These are phyloP conservation scores for Onychostoma macrolepis DNA, from an alignment of 2,113 vertebrate genomes.

Conservation along the genomic window DNA sequence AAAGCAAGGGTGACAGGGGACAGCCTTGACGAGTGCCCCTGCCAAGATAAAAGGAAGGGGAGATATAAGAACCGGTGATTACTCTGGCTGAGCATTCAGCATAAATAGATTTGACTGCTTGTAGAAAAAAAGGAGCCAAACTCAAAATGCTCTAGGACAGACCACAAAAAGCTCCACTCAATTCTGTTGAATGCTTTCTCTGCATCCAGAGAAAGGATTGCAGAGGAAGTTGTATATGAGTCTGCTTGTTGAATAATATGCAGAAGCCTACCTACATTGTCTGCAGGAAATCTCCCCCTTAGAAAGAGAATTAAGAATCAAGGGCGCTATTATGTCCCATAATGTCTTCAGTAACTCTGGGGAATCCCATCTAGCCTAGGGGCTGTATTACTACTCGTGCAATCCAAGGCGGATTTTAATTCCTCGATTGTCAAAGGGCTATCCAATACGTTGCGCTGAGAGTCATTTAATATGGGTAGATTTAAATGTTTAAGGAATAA, in stretches of 20 bases:
- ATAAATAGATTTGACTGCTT: background rate
- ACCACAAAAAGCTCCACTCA: background rate
- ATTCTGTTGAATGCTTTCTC: constrained; percentile 6
- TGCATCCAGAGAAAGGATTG: background rate
- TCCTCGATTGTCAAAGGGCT: background rate
- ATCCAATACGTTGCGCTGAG: background rate
- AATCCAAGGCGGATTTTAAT: background rate
- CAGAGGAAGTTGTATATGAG: background rate
- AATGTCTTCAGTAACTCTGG: background rate
- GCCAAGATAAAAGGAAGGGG: background rate
- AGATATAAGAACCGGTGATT: background rate
- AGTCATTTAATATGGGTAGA: background rate
- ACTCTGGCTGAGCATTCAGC: background rate
- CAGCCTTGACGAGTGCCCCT: background rate
- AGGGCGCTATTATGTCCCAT: background rate
- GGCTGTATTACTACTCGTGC: background rate
- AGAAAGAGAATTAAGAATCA: background rate
- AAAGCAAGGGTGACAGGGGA: constrained; percentile 1
- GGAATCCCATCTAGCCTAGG: background rate
- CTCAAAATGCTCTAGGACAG: background rate
- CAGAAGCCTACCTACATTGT: background rate
- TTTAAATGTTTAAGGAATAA: background rate
- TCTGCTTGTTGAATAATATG: background rate
- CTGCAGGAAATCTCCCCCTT: background rate
- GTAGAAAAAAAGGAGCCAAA: too few species aligned